Conservation (phyloP, 2,888 invertebrate genomes). For the Phasia obesa region DNA sequence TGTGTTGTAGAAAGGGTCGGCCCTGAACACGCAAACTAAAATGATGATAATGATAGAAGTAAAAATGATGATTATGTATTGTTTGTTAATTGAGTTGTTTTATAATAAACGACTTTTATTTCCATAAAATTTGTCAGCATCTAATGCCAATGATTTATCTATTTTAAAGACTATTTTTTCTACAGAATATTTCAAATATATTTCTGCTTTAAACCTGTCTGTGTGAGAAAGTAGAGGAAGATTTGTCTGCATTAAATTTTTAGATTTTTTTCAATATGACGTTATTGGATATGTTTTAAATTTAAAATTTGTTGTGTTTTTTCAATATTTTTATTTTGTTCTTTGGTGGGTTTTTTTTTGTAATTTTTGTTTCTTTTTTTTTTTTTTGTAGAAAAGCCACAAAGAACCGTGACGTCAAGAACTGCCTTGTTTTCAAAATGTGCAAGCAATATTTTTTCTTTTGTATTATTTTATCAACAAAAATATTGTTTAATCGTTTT, state of each 20-base stretch:
- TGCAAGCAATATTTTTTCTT: slow-evolving; percentile 69
- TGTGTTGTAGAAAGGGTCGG: not conserved
- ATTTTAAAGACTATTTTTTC: slow-evolving; percentile 20
- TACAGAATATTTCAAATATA: not conserved
- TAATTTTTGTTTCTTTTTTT: slow-evolving; percentile 31
- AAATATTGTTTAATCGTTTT: slow-evolving; percentile 47
- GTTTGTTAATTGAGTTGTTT: slow-evolving; percentile 10
- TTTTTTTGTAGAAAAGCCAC: slow-evolving; percentile 40
- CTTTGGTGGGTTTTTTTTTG: slow-evolving; percentile 5
- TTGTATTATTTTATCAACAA: slow-evolving; percentile 3
- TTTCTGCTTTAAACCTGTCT: too few relatives aligned
- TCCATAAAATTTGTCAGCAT: slow-evolving; percentile 45
- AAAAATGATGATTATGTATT: slow-evolving; percentile 14
- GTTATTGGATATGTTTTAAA: slow-evolving; percentile 48
- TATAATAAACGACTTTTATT: too few relatives aligned
- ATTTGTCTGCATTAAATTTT: too few relatives aligned
- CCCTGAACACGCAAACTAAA: not conserved
- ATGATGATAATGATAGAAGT: not conserved
- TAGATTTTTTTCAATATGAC: not conserved
- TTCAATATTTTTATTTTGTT: slow-evolving; percentile 31
- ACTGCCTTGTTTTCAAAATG: slow-evolving; percentile 64
- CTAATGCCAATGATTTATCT: slow-evolving; percentile 33
- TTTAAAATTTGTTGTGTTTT: slow-evolving; percentile 53
- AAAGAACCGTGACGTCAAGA: slow-evolving; percentile 60
- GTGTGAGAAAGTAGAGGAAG: too few relatives aligned